Evolutionary conservation across 2,888 invertebrate species (phyloP), one percentile per base, ranked within the genome.

Genomic region (Trissoscelio sp.): DNA sequence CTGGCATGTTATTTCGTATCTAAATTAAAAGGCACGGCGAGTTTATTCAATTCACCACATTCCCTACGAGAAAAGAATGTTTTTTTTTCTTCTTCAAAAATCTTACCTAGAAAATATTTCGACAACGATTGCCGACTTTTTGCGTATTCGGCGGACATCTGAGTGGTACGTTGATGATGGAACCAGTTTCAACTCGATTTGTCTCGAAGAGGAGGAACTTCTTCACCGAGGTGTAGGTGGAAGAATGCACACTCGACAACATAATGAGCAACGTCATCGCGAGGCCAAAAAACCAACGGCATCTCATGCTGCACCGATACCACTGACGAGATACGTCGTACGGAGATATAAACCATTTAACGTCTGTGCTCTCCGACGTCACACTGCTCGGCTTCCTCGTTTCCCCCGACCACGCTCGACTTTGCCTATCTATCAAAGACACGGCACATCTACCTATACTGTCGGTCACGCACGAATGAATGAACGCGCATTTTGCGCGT

Each of bases 131-230:
- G 9, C 88, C 88, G 37, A 90, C 81, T 81, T 82, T 87, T 9
- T 85, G 70, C 14, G 72, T 87, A 9, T 86, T 83, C n/a, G 87
- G 84, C 2, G 88, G 88, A 79, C 90, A 90, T 16, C 87, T 81
- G 4, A 86, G 16, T 3, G 89, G 90, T 0, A 89, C 84, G 67
- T 88, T 87, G 81, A 90, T 89, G 51, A 90, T 86, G 11, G 88
- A 85, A 22, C 88, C 86, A 0, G 55, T 57, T 14, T 85, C 81
- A 11, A 89, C 34, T 28, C 66, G 78, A 28, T 39, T 60, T 9
- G 62, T 55, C 5, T 82, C 81, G 69, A 88, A 89, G 7, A n/a
- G 67, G 16, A 88, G 28, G 55, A 88, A 89, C 2, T 22, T 70
- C 44, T 87, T 86, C 20, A 66, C n/a, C 5, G 67, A 34, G 22